Evolutionary conservation across 2,113 vertebrate species (phyloP).

Genomic region (Pituophis catenifer): DNA sequence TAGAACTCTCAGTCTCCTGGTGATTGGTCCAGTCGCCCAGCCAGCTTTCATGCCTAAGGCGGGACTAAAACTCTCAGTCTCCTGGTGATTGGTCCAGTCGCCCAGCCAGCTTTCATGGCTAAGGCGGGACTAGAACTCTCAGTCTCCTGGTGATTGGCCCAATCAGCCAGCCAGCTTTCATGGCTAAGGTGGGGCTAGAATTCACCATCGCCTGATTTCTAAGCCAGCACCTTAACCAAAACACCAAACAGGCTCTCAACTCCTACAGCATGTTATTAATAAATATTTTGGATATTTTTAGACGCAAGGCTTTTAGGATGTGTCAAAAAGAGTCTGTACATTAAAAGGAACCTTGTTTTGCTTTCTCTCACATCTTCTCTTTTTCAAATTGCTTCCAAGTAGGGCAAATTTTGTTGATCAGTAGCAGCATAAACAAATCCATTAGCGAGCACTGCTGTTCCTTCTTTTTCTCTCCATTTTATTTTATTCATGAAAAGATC

Average conservation of each 20-base stretch:
- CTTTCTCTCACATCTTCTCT: not conserved
- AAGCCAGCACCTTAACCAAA: not conserved
- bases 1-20: not conserved
- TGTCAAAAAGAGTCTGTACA: not conserved
- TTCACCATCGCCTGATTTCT: not conserved
- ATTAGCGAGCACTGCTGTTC: not conserved
- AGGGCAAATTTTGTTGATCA: not conserved
- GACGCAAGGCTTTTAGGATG: not conserved
- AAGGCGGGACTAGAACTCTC: too few species aligned
- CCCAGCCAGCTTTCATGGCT: too few species aligned
- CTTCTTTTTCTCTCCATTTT: not conserved
- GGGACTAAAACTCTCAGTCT: too few species aligned
- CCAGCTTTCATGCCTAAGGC: not conserved
- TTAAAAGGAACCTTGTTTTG: not conserved
- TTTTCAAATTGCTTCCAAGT: not conserved
- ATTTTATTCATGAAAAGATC: conserved; percentile 13
- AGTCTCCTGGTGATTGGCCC: not conserved
- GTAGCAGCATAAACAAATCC: not conserved
- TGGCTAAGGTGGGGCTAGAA: not conserved
- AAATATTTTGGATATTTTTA: not conserved
- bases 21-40: not conserved
- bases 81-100: too few species aligned
- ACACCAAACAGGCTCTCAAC: not conserved
- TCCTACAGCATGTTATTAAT: not conserved
- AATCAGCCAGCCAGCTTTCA: not conserved